A percentile compares a stretch with the other conserved stretches of the same genome.
phyloP scores from a whole-genome alignment of 2,113 vertebrate species.

The Eolophus roseicapilla region DNA sequence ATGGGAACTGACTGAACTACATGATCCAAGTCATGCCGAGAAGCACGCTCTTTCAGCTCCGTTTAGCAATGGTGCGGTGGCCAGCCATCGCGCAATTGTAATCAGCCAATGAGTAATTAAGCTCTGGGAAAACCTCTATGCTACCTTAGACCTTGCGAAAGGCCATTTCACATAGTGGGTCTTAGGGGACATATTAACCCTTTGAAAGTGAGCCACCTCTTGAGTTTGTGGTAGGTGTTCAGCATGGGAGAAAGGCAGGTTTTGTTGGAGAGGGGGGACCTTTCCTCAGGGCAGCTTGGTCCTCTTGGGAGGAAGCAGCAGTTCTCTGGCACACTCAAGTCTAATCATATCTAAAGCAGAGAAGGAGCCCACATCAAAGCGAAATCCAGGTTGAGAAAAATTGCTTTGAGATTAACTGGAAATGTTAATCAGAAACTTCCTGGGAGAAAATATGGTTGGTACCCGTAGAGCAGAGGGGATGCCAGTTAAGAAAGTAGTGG shows the following conservation, averaged over 20 bases:
- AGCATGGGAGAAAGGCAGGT: background rate
- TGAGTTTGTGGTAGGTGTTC: background rate
- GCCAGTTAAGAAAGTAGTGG: background rate
- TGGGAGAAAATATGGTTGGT: background rate
- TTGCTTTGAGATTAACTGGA: background rate
- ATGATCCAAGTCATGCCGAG: background rate
- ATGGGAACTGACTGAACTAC: constrained; percentile 41
- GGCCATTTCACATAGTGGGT: background rate
- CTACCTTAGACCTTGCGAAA: background rate
- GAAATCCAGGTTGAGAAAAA: background rate
- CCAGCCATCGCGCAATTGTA: background rate
- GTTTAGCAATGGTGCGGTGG: background rate
- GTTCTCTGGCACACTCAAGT: background rate
- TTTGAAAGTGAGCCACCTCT: background rate
- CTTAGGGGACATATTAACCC: background rate
- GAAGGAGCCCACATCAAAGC: background rate
- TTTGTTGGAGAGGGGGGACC: background rate
- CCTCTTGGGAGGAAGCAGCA: background rate
- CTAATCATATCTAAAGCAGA: background rate
- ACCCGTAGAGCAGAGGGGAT: background rate
- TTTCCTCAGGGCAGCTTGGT: background rate
- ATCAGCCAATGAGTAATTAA: constrained; percentile 5
- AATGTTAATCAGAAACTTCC: constrained; percentile 15
- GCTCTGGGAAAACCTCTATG: background rate
- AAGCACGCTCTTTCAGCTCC: background rate